Conservation (phyloP, 2,797 vertebrate species). For the Pipistrellus pipistrellus region DNA sequence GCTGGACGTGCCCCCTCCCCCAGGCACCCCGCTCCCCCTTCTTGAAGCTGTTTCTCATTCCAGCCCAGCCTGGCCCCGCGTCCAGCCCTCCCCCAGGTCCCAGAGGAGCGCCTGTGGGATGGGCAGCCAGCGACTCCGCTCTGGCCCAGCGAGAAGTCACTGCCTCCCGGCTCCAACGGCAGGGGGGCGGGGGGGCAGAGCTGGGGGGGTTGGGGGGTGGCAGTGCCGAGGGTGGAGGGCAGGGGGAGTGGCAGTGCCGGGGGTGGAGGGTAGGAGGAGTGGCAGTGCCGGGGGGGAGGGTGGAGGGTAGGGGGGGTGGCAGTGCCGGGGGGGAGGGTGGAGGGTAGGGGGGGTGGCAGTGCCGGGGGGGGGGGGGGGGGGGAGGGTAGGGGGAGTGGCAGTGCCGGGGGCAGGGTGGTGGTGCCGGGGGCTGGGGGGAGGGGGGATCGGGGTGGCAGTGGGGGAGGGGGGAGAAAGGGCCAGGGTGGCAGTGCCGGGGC, state of each 20-base stretch:
- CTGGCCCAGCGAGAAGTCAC: not conserved
- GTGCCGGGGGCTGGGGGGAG: no score
- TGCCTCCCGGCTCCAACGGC: not conserved
- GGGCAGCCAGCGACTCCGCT: not conserved
- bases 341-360: no score
- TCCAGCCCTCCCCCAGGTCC: constrained; percentile 71
- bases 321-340: no score
- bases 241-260: not conserved
- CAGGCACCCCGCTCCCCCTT: constrained; percentile 56
- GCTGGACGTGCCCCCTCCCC: constrained; percentile 67
- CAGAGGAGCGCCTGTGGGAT: constrained; percentile 71
- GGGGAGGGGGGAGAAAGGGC: not conserved
- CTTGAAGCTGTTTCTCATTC: constrained; percentile 85
- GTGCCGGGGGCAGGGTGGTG: no score
- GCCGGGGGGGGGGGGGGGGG: not conserved
- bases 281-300: no score
- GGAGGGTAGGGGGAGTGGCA: not conserved
- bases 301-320: no score
- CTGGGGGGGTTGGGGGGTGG: not conserved
- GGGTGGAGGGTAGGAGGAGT: no score
- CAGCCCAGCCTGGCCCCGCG: constrained; percentile 73
- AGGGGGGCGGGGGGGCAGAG: not conserved
- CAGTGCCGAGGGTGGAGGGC: no score
- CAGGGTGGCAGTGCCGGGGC: not conserved
- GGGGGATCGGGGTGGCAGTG: not conserved